Percentiles rank a stretch among this genome's conserved stretches.
Conservation (phyloP, 2,113 vertebrate species). For the Caranx ignobilis region DNA sequence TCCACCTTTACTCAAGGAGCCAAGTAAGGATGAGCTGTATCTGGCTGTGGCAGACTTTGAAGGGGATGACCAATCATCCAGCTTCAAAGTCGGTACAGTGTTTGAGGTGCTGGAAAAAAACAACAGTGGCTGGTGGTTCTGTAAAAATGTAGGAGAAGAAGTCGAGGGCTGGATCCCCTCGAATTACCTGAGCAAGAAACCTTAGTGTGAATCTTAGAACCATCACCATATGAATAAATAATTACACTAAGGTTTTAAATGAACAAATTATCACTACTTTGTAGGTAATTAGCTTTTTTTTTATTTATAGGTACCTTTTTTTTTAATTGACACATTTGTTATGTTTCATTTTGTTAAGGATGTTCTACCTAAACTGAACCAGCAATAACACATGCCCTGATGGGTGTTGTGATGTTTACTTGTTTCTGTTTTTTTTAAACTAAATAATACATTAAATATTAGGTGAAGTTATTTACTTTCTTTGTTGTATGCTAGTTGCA, state of each 20-base stretch:
- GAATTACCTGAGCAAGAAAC: constrained; percentile 97
- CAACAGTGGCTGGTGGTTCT: constrained; percentile 98
- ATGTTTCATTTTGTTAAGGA: constrained; percentile 72
- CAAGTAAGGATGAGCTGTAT: constrained; percentile 89
- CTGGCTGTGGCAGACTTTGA: constrained; percentile 96
- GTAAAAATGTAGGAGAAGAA: constrained; percentile 89
- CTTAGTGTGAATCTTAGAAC: constrained; percentile 78
- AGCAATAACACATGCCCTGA: constrained; percentile 67
- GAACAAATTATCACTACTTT: constrained; percentile 60
- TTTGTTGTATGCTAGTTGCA: constrained; percentile 67
- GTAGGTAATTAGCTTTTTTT: constrained; percentile 70
- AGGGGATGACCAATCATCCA: constrained; percentile 92
- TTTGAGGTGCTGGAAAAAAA: constrained; percentile 96
- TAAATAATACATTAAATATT: constrained; percentile 36
- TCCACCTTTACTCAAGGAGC: constrained; percentile 77
- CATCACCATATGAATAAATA: constrained; percentile 11
- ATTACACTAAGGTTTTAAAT: constrained; percentile 22
- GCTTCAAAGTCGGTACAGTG: constrained; percentile 95
- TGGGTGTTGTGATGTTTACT: constrained; percentile 65
- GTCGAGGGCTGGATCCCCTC: constrained; percentile 98
- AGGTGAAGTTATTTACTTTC: constrained; percentile 38
- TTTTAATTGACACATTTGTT: constrained; percentile 56
- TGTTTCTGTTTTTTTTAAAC: constrained; percentile 30
- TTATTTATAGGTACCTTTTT: constrained; percentile 83
- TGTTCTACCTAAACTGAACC: constrained; percentile 66